Conservation (phyloP, 2,797 vertebrate species). For the Lateolabrax maculatus region DNA sequence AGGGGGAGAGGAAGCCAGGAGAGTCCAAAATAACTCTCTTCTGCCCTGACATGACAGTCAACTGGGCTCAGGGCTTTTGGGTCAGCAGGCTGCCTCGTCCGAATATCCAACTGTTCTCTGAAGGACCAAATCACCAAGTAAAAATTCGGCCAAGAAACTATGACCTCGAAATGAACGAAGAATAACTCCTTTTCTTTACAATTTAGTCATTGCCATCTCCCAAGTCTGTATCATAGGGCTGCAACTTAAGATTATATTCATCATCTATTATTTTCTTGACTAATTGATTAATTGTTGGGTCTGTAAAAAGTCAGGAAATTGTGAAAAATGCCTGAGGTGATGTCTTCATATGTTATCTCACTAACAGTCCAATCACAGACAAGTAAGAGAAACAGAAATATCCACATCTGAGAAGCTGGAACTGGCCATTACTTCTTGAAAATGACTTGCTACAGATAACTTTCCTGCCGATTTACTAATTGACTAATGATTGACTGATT, state of each 20-base stretch:
- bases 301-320: background rate
- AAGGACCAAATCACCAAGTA: background rate
- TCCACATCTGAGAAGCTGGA: background rate
- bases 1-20: conserved; percentile 71
- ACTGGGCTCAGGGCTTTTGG: conserved; percentile 39
- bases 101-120: conserved; percentile 14
- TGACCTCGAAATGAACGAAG: background rate
- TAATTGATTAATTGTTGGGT: background rate
- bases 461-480: background rate
- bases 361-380: background rate
- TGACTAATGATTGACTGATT: too few relatives aligned
- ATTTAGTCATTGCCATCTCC: background rate
- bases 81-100: conserved; percentile 47
- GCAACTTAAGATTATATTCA: background rate
- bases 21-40: conserved; percentile 75
- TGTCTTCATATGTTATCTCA: background rate
- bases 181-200: background rate
- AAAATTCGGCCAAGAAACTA: conserved; percentile 3
- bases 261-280: background rate
- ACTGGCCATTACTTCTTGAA: too few relatives aligned
- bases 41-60: conserved; percentile 72
- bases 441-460: background rate
- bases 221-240: background rate
- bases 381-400: background rate
- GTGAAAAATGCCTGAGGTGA: background rate